These are phyloP conservation scores for Crypturellus undulatus DNA, from an alignment of 2,113 vertebrate species.

Conservation along the genomic window DNA sequence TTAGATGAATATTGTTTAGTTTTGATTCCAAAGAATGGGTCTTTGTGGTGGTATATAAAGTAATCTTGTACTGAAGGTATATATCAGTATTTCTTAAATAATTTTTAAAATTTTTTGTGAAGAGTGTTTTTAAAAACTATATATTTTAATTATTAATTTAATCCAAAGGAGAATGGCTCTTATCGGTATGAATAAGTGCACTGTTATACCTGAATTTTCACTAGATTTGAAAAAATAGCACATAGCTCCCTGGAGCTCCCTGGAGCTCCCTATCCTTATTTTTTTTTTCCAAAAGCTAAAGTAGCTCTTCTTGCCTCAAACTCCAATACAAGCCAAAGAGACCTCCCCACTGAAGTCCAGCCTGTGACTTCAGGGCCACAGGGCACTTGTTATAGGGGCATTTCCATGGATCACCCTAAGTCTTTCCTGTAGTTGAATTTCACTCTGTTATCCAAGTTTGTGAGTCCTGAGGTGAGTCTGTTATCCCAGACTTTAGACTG, in stretches of 20 bases:
- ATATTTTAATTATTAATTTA: background rate
- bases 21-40: background rate
- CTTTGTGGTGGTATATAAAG: background rate
- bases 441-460: background rate
- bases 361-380: background rate
- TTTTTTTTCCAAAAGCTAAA: background rate
- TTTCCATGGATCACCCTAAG: background rate
- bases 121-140: too few relatives aligned
- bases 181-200: background rate
- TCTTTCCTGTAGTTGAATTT: background rate
- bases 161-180: background rate
- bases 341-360: background rate
- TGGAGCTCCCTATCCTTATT: background rate
- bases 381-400: background rate
- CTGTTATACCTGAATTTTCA: background rate
- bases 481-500: too few relatives aligned
- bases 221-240: background rate
- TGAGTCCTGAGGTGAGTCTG: background rate
- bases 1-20: background rate
- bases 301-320: background rate
- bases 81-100: background rate
- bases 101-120: background rate
- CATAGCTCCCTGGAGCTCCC: background rate
- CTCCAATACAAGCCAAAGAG: background rate
- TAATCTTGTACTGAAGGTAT: background rate